Conservation (phyloP, 2,797 vertebrate species). For the Onychomys torridus region DNA sequence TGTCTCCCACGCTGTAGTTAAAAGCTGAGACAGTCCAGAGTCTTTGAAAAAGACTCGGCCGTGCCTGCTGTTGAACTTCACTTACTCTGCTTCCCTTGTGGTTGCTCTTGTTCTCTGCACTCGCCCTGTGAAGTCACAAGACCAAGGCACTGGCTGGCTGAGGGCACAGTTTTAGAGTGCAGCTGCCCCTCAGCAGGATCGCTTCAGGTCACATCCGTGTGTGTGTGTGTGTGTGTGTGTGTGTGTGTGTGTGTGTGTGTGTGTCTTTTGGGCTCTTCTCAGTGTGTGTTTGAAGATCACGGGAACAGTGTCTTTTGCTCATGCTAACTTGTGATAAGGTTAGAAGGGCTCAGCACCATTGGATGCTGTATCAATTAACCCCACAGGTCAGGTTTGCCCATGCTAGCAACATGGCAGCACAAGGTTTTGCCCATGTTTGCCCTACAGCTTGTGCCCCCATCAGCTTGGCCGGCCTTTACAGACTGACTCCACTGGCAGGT, state of each 20-base stretch:
- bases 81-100: conserved; percentile 4
- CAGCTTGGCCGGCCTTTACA: neutral
- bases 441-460: neutral
- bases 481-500: neutral
- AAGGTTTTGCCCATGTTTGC: neutral
- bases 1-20: neutral
- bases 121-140: neutral
- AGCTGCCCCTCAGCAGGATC: neutral
- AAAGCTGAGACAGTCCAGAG: conserved; percentile 1
- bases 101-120: neutral
- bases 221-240: neutral
- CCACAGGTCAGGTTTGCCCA: neutral
- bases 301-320: neutral
- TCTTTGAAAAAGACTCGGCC: conserved; percentile 46
- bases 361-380: neutral
- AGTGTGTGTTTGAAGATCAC: neutral
- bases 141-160: neutral
- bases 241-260: too few relatives aligned
- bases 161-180: neutral
- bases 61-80: neutral
- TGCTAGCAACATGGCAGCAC: neutral
- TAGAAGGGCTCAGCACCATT: neutral
- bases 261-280: neutral
- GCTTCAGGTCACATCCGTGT: neutral
- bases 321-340: neutral